Base-by-base conservation (phyloP, 1,140 invertebrate genomes). In the Caenorhabditis remanei region DNA sequence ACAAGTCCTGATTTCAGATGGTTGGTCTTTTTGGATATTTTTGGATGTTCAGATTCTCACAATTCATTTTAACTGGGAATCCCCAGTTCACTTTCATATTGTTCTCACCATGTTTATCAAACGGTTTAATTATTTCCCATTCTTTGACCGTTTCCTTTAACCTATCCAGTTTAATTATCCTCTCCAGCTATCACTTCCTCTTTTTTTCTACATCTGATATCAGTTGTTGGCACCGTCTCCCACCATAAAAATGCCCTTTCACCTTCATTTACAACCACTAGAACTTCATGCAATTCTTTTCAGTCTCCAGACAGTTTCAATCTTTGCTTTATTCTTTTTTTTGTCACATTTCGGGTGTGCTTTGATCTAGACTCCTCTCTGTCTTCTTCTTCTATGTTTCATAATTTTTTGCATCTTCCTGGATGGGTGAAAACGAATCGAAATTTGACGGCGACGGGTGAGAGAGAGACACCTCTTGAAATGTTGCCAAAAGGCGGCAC, bases 401-500 rank as follows among this genome's bases (percentile, higher is more conserved):
- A 41, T 50, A n/a, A 8, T 79, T 79, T 50, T 24, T 79, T 41
- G 71, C 71, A 79, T n/a, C 19, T 79, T 24, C 53, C 71, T 50
- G 71, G 71, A 63, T 58, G 55, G 55, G 55, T 58, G 55, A 58
- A 46, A 71, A 71, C 43, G 43, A 43, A 53, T 19, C 40, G 21
- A 79, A 79, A 50, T 79, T 50, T 50, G 71, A 50, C n/a, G 71
- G 4, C n/a, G 5, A 5, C 40, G 46, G 46, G 6, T 9, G 46
- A 14, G 24, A 11, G 24, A 43, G 40, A 79, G 71, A 50, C 65
- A 48, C 71, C 71, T 79, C 71, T 79, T 79, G 71, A 79, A 79
- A 79, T 79, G 71, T 79, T 79, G 71, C 71, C 43, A 79, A 79
- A 79, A 48, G 71, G 65, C 65, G 65, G 65, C 65, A 19, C 65